Percentiles rank a stretch among this genome's conserved stretches.
Evolutionary conservation across 2,797 vertebrate species (phyloP).

Genomic region (Protosalanx chinensis): DNA sequence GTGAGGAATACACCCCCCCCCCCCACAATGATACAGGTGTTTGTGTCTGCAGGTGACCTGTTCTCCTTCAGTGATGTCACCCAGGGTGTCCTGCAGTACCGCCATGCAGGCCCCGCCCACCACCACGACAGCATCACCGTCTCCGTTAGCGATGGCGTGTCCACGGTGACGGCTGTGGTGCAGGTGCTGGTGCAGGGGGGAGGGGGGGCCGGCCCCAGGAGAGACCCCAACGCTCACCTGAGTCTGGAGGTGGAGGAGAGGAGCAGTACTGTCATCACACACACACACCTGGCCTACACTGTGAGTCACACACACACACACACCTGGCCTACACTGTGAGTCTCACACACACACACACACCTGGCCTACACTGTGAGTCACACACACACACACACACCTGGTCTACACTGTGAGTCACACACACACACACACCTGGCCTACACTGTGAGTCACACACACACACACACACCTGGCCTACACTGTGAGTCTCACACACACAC

Average conservation of each 20-base stretch:
- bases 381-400: not conserved
- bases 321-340: not conserved
- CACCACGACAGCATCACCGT: slow-evolving; percentile 84
- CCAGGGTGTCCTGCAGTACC: slow-evolving; percentile 80
- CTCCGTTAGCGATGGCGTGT: slow-evolving; percentile 84
- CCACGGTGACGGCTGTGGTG: slow-evolving; percentile 74
- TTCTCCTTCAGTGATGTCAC: slow-evolving; percentile 89
- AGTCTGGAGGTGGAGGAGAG: slow-evolving; percentile 79
- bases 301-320: slow-evolving; percentile 66
- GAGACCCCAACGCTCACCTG: slow-evolving; percentile 72
- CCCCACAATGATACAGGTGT: no score
- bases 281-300: slow-evolving; percentile 82
- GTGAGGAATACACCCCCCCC: not conserved
- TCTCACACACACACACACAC: not conserved
- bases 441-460: not conserved
- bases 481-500: not conserved
- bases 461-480: not conserved
- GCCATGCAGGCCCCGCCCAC: slow-evolving; percentile 76
- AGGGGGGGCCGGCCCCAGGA: slow-evolving; percentile 64
- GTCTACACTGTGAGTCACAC: no score
- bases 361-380: not conserved
- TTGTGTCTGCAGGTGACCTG: slow-evolving; percentile 75
- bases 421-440: not conserved
- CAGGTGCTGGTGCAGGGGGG: slow-evolving; percentile 75
- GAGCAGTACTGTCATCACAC: slow-evolving; percentile 78